Conservation (phyloP, 2,797 vertebrate species). For the Hozukius guyotensis region DNA sequence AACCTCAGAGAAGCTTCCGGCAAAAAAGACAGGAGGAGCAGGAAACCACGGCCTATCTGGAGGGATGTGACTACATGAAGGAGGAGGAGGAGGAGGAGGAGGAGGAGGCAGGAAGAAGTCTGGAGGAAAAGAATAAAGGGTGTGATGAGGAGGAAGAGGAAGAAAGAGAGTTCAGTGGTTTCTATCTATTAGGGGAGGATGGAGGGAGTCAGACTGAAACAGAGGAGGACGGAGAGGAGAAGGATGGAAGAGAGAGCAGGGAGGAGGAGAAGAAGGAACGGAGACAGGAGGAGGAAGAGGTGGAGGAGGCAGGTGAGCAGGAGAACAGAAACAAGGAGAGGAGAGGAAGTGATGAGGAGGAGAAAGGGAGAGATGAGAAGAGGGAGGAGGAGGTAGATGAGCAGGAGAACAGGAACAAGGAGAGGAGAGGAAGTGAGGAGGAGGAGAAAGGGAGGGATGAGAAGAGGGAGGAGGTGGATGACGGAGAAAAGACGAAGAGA, state of each 20-base stretch:
- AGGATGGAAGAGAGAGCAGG: not conserved
- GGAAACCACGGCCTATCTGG: constrained; percentile 27
- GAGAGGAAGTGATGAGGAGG: not conserved
- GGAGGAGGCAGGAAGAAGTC: not conserved
- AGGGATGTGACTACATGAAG: constrained; percentile 23
- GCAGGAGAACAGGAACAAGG: not conserved
- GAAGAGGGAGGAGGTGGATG: not conserved
- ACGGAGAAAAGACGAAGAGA: not conserved
- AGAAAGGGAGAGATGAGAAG: not conserved
- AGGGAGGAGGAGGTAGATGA: not conserved
- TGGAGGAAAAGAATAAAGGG: not conserved
- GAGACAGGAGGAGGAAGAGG: not conserved
- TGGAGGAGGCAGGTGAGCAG: not conserved
- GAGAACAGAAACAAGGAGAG: not conserved
- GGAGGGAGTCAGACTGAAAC: constrained; percentile 4
- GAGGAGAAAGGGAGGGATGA: not conserved
- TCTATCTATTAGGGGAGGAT: not conserved
- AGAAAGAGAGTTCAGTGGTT: not conserved
- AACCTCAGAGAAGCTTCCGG: constrained; percentile 71
- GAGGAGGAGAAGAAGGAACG: not conserved
- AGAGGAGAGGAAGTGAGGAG: not conserved
- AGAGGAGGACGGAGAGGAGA: not conserved
- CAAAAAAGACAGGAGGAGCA: constrained; percentile 16
- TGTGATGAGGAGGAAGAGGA: not conserved
- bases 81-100: not conserved